These are phyloP conservation scores for Podargus strigoides DNA, from an alignment of 2,797 vertebrate genomes.

Conservation along the genomic window DNA sequence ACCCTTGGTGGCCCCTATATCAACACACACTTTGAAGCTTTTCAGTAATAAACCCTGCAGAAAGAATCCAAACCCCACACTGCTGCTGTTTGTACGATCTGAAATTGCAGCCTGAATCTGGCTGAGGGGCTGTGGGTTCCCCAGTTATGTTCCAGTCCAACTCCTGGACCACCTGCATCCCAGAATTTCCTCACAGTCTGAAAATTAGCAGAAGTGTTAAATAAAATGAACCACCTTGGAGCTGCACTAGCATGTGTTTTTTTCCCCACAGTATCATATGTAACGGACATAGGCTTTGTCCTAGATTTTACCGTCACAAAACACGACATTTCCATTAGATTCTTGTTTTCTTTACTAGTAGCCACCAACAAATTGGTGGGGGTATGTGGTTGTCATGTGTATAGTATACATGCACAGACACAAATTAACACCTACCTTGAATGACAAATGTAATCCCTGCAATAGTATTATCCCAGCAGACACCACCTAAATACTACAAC, in stretches of 20 bases:
- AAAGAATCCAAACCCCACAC: background rate
- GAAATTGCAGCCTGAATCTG: background rate
- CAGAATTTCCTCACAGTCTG: background rate
- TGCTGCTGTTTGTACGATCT: background rate
- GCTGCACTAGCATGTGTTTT: rapidly evolving
- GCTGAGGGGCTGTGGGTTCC: background rate
- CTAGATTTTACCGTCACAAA: background rate
- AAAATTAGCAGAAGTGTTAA: background rate
- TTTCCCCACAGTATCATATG: background rate
- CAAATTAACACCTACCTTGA: background rate
- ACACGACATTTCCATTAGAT: background rate
- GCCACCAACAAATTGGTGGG: background rate
- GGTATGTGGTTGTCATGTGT: background rate
- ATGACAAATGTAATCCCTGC: background rate
- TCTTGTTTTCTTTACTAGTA: background rate
- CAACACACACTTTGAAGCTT: rapidly evolving
- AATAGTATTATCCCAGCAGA: background rate
- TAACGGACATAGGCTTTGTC: background rate
- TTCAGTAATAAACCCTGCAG: background rate
- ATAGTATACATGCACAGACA: background rate
- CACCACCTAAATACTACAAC: background rate
- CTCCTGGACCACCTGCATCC: background rate
- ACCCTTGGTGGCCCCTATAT: background rate
- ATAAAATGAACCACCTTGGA: background rate
- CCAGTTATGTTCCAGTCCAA: background rate